Conservation (phyloP, 2,113 vertebrate genomes). For the Xenopus borealis region DNA sequence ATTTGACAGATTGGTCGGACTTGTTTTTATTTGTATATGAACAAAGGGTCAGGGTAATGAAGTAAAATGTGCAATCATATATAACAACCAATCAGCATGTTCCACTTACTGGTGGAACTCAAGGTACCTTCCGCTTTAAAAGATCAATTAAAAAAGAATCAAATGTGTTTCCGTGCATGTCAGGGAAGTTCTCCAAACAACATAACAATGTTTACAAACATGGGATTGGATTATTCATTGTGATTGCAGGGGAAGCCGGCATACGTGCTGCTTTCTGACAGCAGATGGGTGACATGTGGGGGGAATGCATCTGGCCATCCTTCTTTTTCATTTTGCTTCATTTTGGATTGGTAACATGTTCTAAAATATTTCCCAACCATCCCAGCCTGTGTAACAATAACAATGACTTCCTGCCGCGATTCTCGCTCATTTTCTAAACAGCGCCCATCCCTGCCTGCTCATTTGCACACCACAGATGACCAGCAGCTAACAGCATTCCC, state of each 20-base stretch:
- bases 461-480: no score
- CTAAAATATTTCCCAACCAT: slow-evolving; percentile 9
- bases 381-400: slow-evolving; percentile 15
- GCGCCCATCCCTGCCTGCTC: no score
- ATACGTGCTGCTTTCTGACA: neutral
- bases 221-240: neutral
- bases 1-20: no score
- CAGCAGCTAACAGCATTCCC: slow-evolving; percentile 6
- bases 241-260: neutral
- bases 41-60: no score
- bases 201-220: slow-evolving; percentile 7
- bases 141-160: no score
- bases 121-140: no score
- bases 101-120: no score
- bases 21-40: no score
- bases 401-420: slow-evolving; percentile 24
- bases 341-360: slow-evolving; percentile 2
- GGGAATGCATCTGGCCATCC: neutral
- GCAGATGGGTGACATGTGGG: neutral
- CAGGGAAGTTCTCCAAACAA: neutral
- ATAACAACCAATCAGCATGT: no score
- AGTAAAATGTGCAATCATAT: no score
- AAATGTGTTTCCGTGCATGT: no score
- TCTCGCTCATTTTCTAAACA: neutral
- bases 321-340: neutral